These are phyloP conservation scores for Meteorus sp. DNA, from an alignment of 1,140 invertebrate genomes.

Conservation along the genomic window DNA sequence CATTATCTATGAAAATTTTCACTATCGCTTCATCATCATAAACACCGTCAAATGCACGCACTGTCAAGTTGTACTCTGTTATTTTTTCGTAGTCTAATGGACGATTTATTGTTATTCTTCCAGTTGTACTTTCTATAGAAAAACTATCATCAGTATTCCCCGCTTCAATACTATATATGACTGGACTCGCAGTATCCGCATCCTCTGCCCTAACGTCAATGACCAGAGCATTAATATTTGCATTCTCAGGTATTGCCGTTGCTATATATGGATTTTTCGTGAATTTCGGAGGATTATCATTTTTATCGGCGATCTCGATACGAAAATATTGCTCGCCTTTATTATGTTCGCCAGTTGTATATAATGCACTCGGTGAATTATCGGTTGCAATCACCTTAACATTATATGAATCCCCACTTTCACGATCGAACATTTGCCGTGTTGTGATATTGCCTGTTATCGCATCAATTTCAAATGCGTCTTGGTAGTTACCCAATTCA, in stretches of 20 bases:
- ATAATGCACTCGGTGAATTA: slow-evolving; percentile 80
- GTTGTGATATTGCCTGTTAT: slow-evolving; percentile 86
- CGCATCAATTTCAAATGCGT: slow-evolving; percentile 77
- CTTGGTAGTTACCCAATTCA: slow-evolving; percentile 68
- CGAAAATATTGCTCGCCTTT: slow-evolving; percentile 75
- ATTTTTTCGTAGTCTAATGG: slow-evolving; percentile 84
- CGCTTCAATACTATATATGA: slow-evolving; percentile 75
- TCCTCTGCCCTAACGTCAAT: slow-evolving; percentile 81
- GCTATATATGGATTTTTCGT: slow-evolving; percentile 73
- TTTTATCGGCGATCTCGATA: slow-evolving; percentile 88
- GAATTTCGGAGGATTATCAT: slow-evolving; percentile 85
- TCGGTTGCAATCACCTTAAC: slow-evolving; percentile 84
- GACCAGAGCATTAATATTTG: slow-evolving; percentile 77
- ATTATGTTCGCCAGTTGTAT: slow-evolving; percentile 68
- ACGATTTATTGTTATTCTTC: slow-evolving; percentile 76
- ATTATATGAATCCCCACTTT: slow-evolving; percentile 76
- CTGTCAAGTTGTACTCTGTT: slow-evolving; percentile 74
- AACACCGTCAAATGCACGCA: slow-evolving; percentile 77
- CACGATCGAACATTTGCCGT: slow-evolving; percentile 75
- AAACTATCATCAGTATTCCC: slow-evolving; percentile 81
- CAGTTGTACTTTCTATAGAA: slow-evolving; percentile 75
- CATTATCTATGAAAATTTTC: slow-evolving; percentile 76
- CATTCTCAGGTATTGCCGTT: slow-evolving; percentile 77
- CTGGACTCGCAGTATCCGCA: slow-evolving; percentile 78
- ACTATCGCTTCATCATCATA: slow-evolving; percentile 76